phyloP scores from a whole-genome alignment of 1,140 invertebrate species.

The Meloidogyne chitwoodi region DNA sequence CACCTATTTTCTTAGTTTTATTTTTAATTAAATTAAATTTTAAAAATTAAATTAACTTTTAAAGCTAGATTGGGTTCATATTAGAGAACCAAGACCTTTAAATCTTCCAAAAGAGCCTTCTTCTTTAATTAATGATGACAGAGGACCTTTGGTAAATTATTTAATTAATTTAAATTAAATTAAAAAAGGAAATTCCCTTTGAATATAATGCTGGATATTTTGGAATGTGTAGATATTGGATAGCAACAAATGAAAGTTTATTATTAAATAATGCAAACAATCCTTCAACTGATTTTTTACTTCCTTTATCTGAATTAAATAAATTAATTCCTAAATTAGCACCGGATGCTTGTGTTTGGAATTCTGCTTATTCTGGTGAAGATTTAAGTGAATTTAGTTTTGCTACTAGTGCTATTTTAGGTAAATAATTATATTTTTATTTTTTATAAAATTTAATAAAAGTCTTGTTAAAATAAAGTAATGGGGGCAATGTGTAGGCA shows the following conservation, averaged over 20 bases:
- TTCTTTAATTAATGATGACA: constrained; percentile 6
- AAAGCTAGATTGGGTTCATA: constrained; percentile 27
- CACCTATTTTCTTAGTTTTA: constrained; percentile 24
- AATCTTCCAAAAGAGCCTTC: constrained; percentile 13
- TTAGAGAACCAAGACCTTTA: constrained; percentile 19
- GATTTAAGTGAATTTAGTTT: constrained; percentile 35
- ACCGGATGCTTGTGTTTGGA: constrained; percentile 26
- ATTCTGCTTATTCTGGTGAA: constrained; percentile 27
- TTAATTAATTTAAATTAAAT: neutral
- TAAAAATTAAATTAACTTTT: neutral
- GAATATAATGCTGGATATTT: constrained; percentile 36
- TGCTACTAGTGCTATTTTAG: constrained; percentile 27
- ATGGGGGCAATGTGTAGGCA: too few species aligned
- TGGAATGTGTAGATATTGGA: constrained; percentile 16
- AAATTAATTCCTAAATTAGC: neutral
- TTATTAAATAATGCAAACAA: constrained; percentile 1
- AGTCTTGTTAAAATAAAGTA: too few species aligned
- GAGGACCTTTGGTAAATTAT: constrained; percentile 18
- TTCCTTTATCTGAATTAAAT: neutral
- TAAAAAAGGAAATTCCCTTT: constrained; percentile 28
- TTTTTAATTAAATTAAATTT: neutral
- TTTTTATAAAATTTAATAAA: too few species aligned
- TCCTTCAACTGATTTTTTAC: neutral
- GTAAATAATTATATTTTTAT: neutral
- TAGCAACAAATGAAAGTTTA: constrained; percentile 23